Evolutionary conservation across 2,797 vertebrate genomes (phyloP), one percentile per base, ranked within the genome.

Genomic region (Pipistrellus pygmaeus): DNA sequence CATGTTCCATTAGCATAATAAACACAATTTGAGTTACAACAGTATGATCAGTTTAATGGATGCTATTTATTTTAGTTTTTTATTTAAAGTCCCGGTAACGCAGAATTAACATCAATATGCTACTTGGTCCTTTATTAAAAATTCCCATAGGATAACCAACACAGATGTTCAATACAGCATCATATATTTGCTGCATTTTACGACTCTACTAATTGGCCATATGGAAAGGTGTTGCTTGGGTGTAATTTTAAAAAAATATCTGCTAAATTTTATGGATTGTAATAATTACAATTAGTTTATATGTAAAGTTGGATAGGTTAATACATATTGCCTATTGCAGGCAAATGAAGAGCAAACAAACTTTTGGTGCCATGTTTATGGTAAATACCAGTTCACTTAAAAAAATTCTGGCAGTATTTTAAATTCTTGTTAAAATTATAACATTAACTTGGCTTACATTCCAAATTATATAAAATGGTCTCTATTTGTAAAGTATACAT

Each of bases 1-100:
- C 99, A 99, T 99, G 99, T 99, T 99, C 99, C 99, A 99, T 99
- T 99, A 99, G 99, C 99, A 99, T 99, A 99, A 99, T 99, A 99
- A 99, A 99, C 99, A 99, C 99, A 99, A 99, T 99, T 99, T 99
- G 99, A 99, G 99, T 99, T 99, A 99, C 99, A 99, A 99, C 99
- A 99, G 99, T 99, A 99, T 99, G 99, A 99, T 99, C 99, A 98
- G 98, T 99, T 99, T 99, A 99, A 99, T 99, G 99, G 99, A 98
- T 99, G 98, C 99, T 99, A 99, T 99, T 99, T 99, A 99, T 99
- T 99, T 99, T 99, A 99, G 99, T 99, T 99, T 99, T 99, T 99
- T 99, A 99, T 99, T 99, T 99, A 99, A 99, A 99, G 99, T 99
- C 99, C 98, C 93, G 98, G 98, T 99, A 99, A 99, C 98, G 97